Evolutionary conservation across 1,140 invertebrate species (phyloP), one percentile per base, ranked within the genome.

Genomic region (Bombus balteatus): DNA sequence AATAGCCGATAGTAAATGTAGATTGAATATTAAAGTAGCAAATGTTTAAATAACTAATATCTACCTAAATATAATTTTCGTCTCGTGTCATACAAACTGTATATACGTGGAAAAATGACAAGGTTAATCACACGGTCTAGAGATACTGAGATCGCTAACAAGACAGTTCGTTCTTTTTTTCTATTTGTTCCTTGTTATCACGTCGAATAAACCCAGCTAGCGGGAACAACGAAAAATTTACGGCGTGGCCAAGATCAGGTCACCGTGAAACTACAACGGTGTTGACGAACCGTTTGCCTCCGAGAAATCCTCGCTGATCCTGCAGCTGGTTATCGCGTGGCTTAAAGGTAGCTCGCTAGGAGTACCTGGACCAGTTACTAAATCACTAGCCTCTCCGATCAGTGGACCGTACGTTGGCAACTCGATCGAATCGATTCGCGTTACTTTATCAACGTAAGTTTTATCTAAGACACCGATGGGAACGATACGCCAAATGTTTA

Each of bases 371-470:
- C 34, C 85, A 65, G 70, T 88, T 88, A 84, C 76, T 53, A 65
- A 89, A 88, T 88, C 88, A 89, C 88, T 71, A 84, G 76, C 57
- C 62, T 65, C 32, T 57, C 18, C 15, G 70, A 8, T 32, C 57
- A 39, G 39, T 41, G 39, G 28, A 39, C 81, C 80, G 66, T 81
- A 68, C 75, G 74, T 68, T 22, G 32, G 34, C 68, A n/a, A 22
- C 47, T 39, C 68, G 68, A 10, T 68, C 6, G 66, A 37, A 39
- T 39, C 68, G 15, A 66, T 66, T 32, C 5, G 6, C 25, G 6
- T 70, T 70, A n/a, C 28, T 2, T 59, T 59, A 28, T 28, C 25
- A 28, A 28, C 47, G 18, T 22, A 53, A 8, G 47, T 53, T 22
- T 53, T 22, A 53, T 53, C 5, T 53, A 53, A 22, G 47, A 53